Base-by-base conservation (phyloP, 2,113 vertebrate species). In the Nanorana parkeri region DNA sequence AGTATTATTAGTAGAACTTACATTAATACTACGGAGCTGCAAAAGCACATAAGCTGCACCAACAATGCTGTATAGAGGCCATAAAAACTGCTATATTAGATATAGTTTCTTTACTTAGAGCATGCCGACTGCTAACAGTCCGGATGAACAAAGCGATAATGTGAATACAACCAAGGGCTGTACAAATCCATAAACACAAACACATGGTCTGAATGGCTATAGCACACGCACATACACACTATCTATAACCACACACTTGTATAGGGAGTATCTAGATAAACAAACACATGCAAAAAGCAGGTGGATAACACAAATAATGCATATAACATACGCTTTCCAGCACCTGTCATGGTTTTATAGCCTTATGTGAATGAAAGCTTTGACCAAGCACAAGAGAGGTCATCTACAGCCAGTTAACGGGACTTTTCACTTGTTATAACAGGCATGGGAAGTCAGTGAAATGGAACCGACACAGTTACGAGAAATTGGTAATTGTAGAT, bases 311-410 rank as follows among this genome's bases (percentile, higher is more conserved):
- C 28, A 79, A 79, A 58, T 67, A 60, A 68, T 68, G 65, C 52
- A 68, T 15, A 23, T 66, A 67, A 68, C 77, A 79, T 54, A 67
- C 20, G 51, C 28, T 17, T 24, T 17, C 65, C 28, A 54, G 26
- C 77, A 79, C 77, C 77, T 79, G 77, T 79, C 52, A 32, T 24
- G 28, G 52, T 58, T 79, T 78, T 79, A 79, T 68, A 66, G 51
- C 77, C 28, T 55, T 54, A 17, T 79, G 65, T 67, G 64, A 79
- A 79, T 68, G 21, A 79, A 77, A 67, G 65, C 77, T 58, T 68
- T 79, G 65, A 68, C 65, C 54, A 21, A 24, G n/a, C 64, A 79
- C 65, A 54, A 26, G 28, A 68, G 65, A 52, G 77, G 76, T 67
- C 61, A 67, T 19, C 19, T 61, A 52, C 26, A 67, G 13, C 23